These are phyloP conservation scores for Pocota personata DNA, from an alignment of 2,888 invertebrate genomes.

Conservation along the genomic window DNA sequence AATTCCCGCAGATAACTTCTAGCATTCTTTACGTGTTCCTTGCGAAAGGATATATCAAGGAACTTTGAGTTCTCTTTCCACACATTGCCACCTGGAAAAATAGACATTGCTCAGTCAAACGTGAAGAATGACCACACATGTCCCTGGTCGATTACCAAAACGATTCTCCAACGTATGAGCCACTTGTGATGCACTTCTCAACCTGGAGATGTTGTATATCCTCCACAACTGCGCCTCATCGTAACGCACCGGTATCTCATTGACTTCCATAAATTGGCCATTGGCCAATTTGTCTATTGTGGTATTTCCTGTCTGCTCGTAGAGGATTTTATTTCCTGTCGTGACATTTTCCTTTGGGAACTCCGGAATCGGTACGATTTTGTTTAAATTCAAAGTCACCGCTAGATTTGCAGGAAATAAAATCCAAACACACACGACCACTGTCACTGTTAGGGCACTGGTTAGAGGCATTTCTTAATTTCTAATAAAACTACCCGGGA, in stretches of 20 bases:
- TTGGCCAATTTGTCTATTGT: conserved; percentile 11
- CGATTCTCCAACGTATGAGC: conserved; percentile 78
- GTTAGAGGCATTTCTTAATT: conserved; percentile 3
- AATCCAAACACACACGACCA: conserved; percentile 15
- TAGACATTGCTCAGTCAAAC: conserved; percentile 12
- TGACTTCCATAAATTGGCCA: conserved; percentile 74
- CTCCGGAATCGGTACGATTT: conserved; percentile 16
- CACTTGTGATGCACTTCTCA: conserved; percentile 73
- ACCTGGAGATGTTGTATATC: conserved; percentile 79
- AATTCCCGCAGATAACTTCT: conserved; percentile 85
- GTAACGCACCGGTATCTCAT: conserved; percentile 78
- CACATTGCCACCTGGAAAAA: conserved; percentile 78
- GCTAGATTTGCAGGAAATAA: not conserved
- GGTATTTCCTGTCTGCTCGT: conserved; percentile 64
- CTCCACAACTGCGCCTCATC: conserved; percentile 81
- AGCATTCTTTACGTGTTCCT: conserved; percentile 86
- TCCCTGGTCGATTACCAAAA: conserved; percentile 75
- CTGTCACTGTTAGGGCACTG: conserved; percentile 14
- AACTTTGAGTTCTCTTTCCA: conserved; percentile 82
- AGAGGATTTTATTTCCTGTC: conserved; percentile 75
- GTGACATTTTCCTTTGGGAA: conserved; percentile 44
- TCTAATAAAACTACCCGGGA: not conserved
- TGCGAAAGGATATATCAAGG: conserved; percentile 88
- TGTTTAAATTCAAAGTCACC: conserved; percentile 17
- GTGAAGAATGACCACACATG: not conserved